Evolutionary conservation across 2,797 vertebrate species (phyloP).

Genomic region (Sebastes diaconus): DNA sequence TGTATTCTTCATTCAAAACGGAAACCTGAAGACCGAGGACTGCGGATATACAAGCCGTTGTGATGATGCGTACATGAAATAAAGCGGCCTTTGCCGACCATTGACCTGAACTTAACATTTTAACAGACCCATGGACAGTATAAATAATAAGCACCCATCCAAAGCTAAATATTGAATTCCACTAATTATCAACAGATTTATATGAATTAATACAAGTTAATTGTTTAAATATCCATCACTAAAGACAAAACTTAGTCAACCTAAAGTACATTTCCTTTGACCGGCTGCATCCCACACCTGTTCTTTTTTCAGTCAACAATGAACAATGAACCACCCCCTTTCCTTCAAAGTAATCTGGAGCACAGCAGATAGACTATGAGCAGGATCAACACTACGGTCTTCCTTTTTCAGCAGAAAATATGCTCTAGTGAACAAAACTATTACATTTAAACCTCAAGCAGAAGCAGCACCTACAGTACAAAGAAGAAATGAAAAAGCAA

Average conservation of each 20-base stretch:
- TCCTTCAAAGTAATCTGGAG: background rate
- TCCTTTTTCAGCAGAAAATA: slow-evolving; percentile 19
- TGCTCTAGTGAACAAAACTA: slow-evolving; percentile 5
- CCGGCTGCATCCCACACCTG: background rate
- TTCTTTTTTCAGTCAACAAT: background rate
- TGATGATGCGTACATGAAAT: too few relatives aligned
- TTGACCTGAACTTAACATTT: background rate
- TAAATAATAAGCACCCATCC: too few relatives aligned
- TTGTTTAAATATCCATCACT: background rate
- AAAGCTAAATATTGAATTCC: background rate
- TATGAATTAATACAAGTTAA: background rate
- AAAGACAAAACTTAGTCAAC: too few relatives aligned
- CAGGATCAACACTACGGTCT: background rate
- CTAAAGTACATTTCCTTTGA: background rate
- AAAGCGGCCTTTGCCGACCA: too few relatives aligned
- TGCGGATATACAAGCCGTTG: too few relatives aligned
- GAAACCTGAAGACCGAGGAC: too few relatives aligned
- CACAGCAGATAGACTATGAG: background rate
- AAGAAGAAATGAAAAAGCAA: background rate
- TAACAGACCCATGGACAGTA: background rate
- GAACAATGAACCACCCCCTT: background rate
- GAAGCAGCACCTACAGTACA: background rate
- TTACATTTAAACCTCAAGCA: slow-evolving; percentile 5
- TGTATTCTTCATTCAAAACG: too few relatives aligned
- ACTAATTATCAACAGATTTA: background rate